phyloP scores from a whole-genome alignment of 64 coral and sea anemone species.

The Dendrophyllia cribrosa region DNA sequence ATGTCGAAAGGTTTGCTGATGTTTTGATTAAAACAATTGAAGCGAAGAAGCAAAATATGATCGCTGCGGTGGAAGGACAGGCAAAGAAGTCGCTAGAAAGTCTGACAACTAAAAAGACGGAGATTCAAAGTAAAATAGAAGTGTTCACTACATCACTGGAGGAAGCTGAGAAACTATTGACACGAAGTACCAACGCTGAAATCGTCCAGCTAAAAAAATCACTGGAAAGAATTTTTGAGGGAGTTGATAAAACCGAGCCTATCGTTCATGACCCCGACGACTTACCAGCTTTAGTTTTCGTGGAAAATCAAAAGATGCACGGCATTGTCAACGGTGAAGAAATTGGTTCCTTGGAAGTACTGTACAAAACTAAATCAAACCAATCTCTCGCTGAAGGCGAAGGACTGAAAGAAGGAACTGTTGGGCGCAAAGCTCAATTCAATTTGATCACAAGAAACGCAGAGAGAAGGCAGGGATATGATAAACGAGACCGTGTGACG shows the following conservation, averaged over 20 bases:
- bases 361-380: background rate
- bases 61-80: conserved; percentile 37
- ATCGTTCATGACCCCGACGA: conserved; percentile 37
- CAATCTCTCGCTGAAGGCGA: background rate
- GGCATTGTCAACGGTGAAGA: conserved; percentile 40
- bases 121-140: too few species aligned
- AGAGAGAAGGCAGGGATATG: too few species aligned
- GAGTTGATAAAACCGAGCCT: conserved; percentile 29
- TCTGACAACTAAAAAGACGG: conserved; percentile 46
- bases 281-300: conserved; percentile 43
- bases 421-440: background rate
- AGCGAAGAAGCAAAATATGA: conserved; percentile 57
- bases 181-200: conserved; percentile 40
- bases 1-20: conserved; percentile 57
- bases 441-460: too few species aligned
- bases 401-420: background rate
- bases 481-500: background rate
- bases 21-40: conserved; percentile 51
- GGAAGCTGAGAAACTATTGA: conserved; percentile 57
- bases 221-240: conserved; percentile 64
- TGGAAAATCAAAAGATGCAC: background rate
- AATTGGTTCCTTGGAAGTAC: conserved; percentile 48
- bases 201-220: conserved; percentile 62
- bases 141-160: too few species aligned
- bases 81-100: conserved; percentile 37